phyloP scores from a whole-genome alignment of 2,888 invertebrate genomes.

The Biston stratarius region DNA sequence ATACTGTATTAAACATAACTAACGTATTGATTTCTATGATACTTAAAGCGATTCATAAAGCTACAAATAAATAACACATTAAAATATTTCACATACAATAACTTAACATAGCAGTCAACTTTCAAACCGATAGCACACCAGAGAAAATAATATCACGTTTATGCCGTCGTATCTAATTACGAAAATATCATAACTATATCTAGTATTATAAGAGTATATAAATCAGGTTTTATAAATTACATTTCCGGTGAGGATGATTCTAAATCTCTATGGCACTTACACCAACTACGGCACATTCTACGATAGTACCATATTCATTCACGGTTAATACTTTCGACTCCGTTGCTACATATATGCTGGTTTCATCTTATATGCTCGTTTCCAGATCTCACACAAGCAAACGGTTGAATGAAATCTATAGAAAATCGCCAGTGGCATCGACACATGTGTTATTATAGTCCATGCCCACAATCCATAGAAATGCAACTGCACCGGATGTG shows the following conservation, averaged over 20 bases:
- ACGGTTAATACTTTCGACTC: constrained; percentile 69
- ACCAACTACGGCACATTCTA: constrained; percentile 61
- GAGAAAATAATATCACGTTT: constrained; percentile 46
- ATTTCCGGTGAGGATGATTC: constrained; percentile 46
- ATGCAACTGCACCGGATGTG: constrained; percentile 95
- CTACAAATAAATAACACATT: constrained; percentile 86
- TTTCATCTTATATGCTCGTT: constrained; percentile 96
- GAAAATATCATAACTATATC: constrained; percentile 30
- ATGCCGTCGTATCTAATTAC: constrained; percentile 28
- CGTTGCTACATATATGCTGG: constrained; percentile 92
- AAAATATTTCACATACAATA: constrained; percentile 85
- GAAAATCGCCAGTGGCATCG: constrained; percentile 97
- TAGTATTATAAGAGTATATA: constrained; percentile 17
- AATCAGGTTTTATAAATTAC: constrained; percentile 15
- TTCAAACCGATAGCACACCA: constrained; percentile 71
- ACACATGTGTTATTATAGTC: constrained; percentile 98
- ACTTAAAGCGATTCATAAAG: constrained; percentile 82
- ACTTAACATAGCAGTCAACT: constrained; percentile 85
- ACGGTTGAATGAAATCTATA: constrained; percentile 98
- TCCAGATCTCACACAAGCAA: constrained; percentile 98
- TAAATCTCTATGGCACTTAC: constrained; percentile 78
- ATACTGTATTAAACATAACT: constrained; percentile 69
- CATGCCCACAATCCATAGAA: constrained; percentile 98
- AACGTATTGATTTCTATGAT: constrained; percentile 68
- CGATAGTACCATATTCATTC: constrained; percentile 65